A percentile compares a stretch with the other conserved stretches of the same genome.
phyloP scores from a whole-genome alignment of 1,140 invertebrate genomes.

The Achatina immaculata region DNA sequence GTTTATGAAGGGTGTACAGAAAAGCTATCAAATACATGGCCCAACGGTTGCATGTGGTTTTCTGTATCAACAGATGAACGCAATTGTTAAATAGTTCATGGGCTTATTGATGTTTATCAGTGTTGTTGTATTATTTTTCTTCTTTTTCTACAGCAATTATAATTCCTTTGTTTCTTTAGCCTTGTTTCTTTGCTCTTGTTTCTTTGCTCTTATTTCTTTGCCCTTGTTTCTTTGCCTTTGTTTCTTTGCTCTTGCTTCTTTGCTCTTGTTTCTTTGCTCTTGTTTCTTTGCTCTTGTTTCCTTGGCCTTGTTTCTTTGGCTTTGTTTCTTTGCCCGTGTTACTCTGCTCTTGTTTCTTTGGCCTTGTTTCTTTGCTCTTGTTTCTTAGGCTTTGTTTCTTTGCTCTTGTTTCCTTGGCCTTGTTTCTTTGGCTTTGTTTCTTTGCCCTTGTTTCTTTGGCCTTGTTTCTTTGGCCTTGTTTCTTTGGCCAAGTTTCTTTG shows the following conservation, averaged over 20 bases:
- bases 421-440: no score
- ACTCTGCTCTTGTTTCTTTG: slow-evolving; percentile 2
- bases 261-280: no score
- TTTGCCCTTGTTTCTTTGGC: not conserved
- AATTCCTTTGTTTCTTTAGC: not conserved
- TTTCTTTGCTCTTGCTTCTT: no score
- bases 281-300: not conserved
- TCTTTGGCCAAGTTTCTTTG: not conserved
- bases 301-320: not conserved
- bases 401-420: no score
- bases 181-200: not conserved
- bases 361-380: not conserved
- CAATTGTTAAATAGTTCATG: no score
- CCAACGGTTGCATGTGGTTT: no score
- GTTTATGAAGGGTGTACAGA: no score
- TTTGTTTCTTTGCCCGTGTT: not conserved
- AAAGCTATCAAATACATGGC: no score
- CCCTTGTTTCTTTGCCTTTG: not conserved
- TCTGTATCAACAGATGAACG: no score
- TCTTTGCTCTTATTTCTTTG: not conserved
- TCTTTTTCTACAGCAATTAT: no score
- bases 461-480: slow-evolving; percentile 4
- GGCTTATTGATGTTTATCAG: no score
- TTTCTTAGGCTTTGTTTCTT: not conserved
- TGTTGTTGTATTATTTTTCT: no score